Percentiles rank a stretch among this genome's conserved stretches.
These are phyloP conservation scores for Nematolebias whitei DNA, from an alignment of 2,113 vertebrate genomes.

Conservation along the genomic window DNA sequence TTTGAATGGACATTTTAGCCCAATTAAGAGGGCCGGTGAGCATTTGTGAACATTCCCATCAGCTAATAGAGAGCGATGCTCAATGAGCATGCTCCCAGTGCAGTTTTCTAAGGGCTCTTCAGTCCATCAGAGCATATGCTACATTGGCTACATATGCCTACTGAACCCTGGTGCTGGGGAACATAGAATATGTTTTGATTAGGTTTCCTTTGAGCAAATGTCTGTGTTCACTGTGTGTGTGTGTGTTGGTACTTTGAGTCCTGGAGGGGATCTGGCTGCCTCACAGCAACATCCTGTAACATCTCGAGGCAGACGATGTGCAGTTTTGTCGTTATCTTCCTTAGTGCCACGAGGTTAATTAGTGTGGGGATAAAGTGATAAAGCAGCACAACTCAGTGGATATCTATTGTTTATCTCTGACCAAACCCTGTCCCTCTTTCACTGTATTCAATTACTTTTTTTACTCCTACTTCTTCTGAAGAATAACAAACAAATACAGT, in stretches of 20 bases:
- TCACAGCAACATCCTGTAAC: constrained; percentile 53
- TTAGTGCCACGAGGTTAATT: constrained; percentile 64
- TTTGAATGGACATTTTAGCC: constrained; percentile 78
- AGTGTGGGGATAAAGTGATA: constrained; percentile 68
- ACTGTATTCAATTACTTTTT: neutral
- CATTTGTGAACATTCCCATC: constrained; percentile 74
- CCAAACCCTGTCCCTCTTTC: constrained; percentile 1
- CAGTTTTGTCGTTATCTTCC: constrained; percentile 68
- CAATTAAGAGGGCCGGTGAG: constrained; percentile 75
- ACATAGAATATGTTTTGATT: constrained; percentile 54
- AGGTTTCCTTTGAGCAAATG: constrained; percentile 23
- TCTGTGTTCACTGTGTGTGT: neutral
- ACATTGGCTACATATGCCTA: constrained; percentile 42
- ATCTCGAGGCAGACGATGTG: constrained; percentile 53
- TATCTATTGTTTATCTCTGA: constrained; percentile 50
- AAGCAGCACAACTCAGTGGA: constrained; percentile 56
- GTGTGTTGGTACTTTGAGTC: constrained; percentile 34
- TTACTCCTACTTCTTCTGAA: neutral
- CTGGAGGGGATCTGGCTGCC: constrained; percentile 45
- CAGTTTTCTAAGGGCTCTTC: constrained; percentile 48
- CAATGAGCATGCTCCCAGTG: constrained; percentile 63
- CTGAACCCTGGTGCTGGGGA: constrained; percentile 50
- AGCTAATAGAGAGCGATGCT: constrained; percentile 77
- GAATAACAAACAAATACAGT: neutral
- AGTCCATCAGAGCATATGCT: constrained; percentile 57